These are phyloP conservation scores for Ceratothoa steindachneri DNA, from an alignment of 2,888 invertebrate genomes.

Conservation along the genomic window DNA sequence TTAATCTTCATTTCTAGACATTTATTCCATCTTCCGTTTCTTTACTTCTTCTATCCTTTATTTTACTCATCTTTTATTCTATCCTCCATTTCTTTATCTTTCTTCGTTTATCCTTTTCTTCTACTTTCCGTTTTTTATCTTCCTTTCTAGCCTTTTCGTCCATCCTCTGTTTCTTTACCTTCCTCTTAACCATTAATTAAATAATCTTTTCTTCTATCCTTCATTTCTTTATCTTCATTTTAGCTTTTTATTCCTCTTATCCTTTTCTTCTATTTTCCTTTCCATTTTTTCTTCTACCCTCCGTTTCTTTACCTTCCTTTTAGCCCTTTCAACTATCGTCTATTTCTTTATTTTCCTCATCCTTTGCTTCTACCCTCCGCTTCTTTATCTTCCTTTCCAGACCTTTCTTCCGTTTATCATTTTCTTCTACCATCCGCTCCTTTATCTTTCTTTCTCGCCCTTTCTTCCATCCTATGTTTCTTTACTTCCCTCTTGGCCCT, in stretches of 20 bases:
- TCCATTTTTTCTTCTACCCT: neutral
- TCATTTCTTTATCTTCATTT: neutral
- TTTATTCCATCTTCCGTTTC: too few relatives aligned
- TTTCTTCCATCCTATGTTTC: too few relatives aligned
- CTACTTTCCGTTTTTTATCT: neutral
- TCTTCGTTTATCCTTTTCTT: neutral
- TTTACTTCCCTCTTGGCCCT: too few relatives aligned
- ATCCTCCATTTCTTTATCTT: neutral
- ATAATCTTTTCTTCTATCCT: neutral
- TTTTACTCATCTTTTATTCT: too few relatives aligned
- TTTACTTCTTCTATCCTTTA: too few relatives aligned
- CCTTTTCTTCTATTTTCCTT: neutral
- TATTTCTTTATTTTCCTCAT: too few relatives aligned
- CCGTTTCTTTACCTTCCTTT: neutral
- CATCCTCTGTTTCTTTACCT: neutral
- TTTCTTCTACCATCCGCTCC: neutral
- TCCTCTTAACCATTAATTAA: neutral
- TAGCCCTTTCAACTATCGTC: too few relatives aligned
- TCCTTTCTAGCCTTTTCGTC: neutral
- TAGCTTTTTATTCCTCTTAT: neutral
- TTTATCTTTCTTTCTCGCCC: neutral
- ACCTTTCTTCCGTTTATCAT: neutral
- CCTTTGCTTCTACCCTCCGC: neutral
- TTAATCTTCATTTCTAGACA: too few relatives aligned
- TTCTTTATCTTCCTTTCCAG: neutral